These are phyloP conservation scores for Zelostemma sp. DNA, from an alignment of 1,140 invertebrate genomes.

Conservation along the genomic window DNA sequence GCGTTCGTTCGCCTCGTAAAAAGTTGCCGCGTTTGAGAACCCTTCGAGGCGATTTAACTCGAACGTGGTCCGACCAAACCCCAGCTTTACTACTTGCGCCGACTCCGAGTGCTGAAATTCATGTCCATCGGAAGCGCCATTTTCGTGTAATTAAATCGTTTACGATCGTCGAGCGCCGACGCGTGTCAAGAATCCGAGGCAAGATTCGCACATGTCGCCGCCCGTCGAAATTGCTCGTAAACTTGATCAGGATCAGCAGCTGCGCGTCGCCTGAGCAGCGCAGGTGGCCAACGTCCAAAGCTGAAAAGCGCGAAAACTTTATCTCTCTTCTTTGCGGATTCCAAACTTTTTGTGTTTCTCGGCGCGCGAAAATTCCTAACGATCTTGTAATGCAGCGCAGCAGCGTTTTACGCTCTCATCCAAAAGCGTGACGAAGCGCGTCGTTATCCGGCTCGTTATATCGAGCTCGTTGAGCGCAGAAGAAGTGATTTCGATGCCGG, in stretches of 20 bases:
- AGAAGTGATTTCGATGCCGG: slow-evolving; percentile 5
- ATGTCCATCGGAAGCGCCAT: too few species aligned
- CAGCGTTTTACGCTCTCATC: background rate
- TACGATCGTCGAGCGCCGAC: background rate
- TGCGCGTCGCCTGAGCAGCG: background rate
- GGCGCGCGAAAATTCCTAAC: background rate
- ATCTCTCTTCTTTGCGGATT: too few species aligned
- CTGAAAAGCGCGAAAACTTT: too few species aligned
- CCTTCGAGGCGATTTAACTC: too few species aligned
- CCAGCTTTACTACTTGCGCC: too few species aligned
- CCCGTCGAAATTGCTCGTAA: slow-evolving; percentile 1
- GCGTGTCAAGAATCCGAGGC: background rate
- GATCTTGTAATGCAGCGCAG: background rate
- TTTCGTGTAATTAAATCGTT: slow-evolving; percentile 1
- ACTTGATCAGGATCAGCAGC: background rate
- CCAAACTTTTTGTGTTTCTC: too few species aligned
- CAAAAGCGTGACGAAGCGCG: slow-evolving; percentile 6
- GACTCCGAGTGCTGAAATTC: too few species aligned
- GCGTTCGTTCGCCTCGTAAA: too few species aligned
- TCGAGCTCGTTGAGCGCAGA: background rate
- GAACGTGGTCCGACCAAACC: too few species aligned
- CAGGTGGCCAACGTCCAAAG: too few species aligned
- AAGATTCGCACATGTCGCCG: background rate
- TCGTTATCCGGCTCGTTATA: slow-evolving; percentile 2
- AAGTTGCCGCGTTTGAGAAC: too few species aligned